Evolutionary conservation across 2,797 vertebrate genomes (phyloP), one percentile per base, ranked within the genome.

Genomic region (Myiothlypis coronata): DNA sequence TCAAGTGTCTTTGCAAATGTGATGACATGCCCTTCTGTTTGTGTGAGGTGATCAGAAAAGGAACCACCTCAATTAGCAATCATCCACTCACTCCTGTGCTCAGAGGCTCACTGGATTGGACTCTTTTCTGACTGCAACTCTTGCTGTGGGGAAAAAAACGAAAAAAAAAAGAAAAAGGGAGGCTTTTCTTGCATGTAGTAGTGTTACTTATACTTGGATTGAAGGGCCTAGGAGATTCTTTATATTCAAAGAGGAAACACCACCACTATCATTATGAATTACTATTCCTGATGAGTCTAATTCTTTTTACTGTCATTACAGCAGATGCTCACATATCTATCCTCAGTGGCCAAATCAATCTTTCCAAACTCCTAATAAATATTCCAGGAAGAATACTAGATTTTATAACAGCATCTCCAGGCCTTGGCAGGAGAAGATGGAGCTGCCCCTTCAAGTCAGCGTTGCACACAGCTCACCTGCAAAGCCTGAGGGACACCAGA

Each of bases 201-300:
- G 1, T 35, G 4, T 67, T 75, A 69, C 13, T 85, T 83, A 24
- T 37, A 87, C 64, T 87, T 90, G 60, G 30, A 75, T 80, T 96
- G 93, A 94, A 96, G 68, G 63, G 61, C 56, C 46, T 88, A 85
- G 88, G 55, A 93, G 70, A 84, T 81, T 89, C 61, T 97, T 98
- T 97, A 87, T 96, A 97, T 97, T 97, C 96, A 77, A 92, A 96
- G 95, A 97, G 94, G 95, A 97, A 95, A 91, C 89, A 84, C 47
- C 1, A 0, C 69, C 65, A 59, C 90, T 81, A 95, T 97, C 96
- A 88, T 97, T 96, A 96, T 97, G 97, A 97, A 96, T 98, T 97
- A 97, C 97, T 93, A 16, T 82, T 90, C 90, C 71, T 98, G 97
- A 98, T 97, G 96, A 97, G 89, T 94, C 87, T 97, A 97, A 97